A percentile compares a stretch with the other conserved stretches of the same genome.
phyloP scores from a whole-genome alignment of 2,113 vertebrate species.

The Elachura formosa region DNA sequence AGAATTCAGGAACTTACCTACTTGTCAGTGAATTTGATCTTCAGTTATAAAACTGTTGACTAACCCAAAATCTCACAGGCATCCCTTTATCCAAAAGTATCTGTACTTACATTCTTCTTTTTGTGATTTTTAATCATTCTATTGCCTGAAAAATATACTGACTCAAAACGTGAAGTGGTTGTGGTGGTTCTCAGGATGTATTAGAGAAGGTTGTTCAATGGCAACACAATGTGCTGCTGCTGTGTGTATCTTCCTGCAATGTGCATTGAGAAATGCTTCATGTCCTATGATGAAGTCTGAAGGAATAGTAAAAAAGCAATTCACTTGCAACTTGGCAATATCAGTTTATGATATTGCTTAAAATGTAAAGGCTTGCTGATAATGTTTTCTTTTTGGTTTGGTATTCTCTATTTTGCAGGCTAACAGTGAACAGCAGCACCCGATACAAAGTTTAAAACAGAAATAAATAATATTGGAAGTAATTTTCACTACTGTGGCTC shows the following conservation, averaged over 20 bases:
- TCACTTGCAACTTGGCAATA: not conserved
- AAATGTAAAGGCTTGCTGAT: not conserved
- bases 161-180: not conserved
- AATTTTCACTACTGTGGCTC: not conserved
- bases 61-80: not conserved
- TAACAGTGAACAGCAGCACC: not conserved
- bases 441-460: not conserved
- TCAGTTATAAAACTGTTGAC: not conserved
- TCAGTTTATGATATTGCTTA: not conserved
- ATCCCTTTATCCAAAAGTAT: not conserved
- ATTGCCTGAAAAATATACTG: not conserved
- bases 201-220: not conserved
- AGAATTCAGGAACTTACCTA: not conserved
- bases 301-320: not conserved
- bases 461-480: not conserved
- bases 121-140: not conserved
- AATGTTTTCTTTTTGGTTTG: not conserved
- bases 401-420: not conserved
- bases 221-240: not conserved
- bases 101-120: not conserved
- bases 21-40: not conserved
- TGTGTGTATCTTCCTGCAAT: not conserved
- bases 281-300: not conserved
- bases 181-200: not conserved
- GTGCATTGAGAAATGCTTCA: not conserved